Percentiles rank a stretch among this genome's conserved stretches.
Conservation (phyloP, 2,113 vertebrate species). For the Siphamia tubifer region DNA sequence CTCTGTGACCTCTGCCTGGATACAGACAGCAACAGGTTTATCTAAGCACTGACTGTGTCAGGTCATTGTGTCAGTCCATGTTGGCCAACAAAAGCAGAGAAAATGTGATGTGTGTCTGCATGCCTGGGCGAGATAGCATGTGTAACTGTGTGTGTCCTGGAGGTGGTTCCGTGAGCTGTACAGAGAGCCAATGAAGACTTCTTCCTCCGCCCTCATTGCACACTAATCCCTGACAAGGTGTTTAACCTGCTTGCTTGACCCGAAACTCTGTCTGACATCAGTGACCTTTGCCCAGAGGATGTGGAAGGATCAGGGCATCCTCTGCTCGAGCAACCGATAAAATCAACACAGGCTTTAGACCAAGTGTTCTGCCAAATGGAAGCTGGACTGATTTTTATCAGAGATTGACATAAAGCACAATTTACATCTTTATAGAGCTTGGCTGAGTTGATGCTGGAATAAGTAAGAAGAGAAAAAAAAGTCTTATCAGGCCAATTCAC, state of each 20-base stretch:
- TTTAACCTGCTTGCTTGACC: constrained; percentile 74
- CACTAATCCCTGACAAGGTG: constrained; percentile 75
- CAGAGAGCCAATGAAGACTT: constrained; percentile 63
- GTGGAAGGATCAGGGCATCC: constrained; percentile 34
- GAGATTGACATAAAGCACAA: background rate
- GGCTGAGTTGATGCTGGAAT: constrained; percentile 5
- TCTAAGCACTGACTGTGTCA: constrained; percentile 41
- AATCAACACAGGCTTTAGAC: constrained; percentile 26
- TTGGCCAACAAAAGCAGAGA: constrained; percentile 51
- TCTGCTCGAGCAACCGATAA: constrained; percentile 51
- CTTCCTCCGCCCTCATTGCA: constrained; percentile 47
- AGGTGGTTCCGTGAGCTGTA: constrained; percentile 34
- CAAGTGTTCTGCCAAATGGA: constrained; percentile 11
- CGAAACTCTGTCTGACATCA: constrained; percentile 60
- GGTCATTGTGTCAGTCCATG: constrained; percentile 43
- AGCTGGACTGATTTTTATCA: constrained; percentile 52
- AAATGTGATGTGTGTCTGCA: constrained; percentile 33
- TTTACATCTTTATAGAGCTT: constrained; percentile 9
- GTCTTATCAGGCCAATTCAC: background rate
- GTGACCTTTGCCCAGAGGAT: constrained; percentile 59
- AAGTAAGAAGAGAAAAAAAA: background rate
- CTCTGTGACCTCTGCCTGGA: constrained; percentile 12
- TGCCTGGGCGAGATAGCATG: constrained; percentile 16
- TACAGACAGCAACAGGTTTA: constrained; percentile 14
- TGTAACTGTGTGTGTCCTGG: constrained; percentile 38